phyloP scores from a whole-genome alignment of 2,797 vertebrate species.

The Poeciliopsis paucimaculata region DNA sequence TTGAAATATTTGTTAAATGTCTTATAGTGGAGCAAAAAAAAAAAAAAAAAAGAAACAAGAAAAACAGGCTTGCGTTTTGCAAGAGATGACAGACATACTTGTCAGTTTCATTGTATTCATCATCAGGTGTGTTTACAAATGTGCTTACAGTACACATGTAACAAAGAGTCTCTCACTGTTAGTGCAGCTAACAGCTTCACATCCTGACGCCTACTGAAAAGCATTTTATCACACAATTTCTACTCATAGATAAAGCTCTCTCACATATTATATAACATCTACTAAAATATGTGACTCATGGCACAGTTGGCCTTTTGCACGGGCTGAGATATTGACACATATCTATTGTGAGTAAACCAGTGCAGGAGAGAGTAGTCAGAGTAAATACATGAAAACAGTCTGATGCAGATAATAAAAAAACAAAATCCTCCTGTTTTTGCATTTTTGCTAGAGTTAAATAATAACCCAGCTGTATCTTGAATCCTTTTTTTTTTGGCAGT shows the following conservation, averaged over 20 bases:
- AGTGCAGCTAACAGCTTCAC: slow-evolving; percentile 50
- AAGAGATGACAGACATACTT: slow-evolving; percentile 66
- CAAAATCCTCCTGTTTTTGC: slow-evolving; percentile 17
- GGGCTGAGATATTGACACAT: slow-evolving; percentile 42
- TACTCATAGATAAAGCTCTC: slow-evolving; percentile 63
- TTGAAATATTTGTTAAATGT: slow-evolving; percentile 19
- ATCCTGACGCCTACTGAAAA: slow-evolving; percentile 57
- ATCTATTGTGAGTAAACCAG: slow-evolving; percentile 44
- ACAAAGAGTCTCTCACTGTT: slow-evolving; percentile 46
- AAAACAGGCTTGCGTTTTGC: slow-evolving; percentile 52
- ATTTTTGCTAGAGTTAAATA: slow-evolving; percentile 31
- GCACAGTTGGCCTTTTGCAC: slow-evolving; percentile 47
- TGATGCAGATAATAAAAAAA: slow-evolving; percentile 33
- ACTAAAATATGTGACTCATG: slow-evolving; percentile 63
- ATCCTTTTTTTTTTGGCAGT: slow-evolving; percentile 20
- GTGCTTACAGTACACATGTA: slow-evolving; percentile 59
- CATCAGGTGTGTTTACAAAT: slow-evolving; percentile 71
- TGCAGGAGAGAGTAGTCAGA: slow-evolving; percentile 38
- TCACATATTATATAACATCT: slow-evolving; percentile 69
- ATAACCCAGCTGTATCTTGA: slow-evolving; percentile 35
- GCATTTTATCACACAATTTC: slow-evolving; percentile 59
- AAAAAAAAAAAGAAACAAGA: slow-evolving; percentile 8
- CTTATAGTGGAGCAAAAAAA: slow-evolving; percentile 2
- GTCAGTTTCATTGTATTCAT: slow-evolving; percentile 57
- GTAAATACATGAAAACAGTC: slow-evolving; percentile 52